phyloP scores from a whole-genome alignment of 2,797 vertebrate species.

The Cercopithecus neglectus region DNA sequence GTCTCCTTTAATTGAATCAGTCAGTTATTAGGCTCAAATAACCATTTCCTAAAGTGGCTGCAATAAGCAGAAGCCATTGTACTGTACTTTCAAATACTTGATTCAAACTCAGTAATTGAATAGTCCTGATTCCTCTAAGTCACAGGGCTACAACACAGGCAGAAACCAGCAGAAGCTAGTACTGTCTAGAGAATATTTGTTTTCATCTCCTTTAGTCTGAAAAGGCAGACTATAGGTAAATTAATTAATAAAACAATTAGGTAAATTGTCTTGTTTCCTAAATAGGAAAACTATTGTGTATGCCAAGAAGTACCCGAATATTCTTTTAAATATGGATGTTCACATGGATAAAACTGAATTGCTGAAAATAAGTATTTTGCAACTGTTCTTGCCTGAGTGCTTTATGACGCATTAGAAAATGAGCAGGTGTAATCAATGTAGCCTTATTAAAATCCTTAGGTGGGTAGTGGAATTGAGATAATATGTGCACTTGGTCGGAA shows the following conservation, averaged over 20 bases:
- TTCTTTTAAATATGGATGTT: background rate
- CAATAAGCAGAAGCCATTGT: constrained; percentile 58
- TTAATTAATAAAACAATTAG: constrained; percentile 49
- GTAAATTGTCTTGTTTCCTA: background rate
- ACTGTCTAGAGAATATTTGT: constrained; percentile 19
- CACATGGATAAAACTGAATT: background rate
- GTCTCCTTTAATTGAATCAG: constrained; percentile 71
- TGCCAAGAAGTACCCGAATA: background rate
- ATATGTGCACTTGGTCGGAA: background rate
- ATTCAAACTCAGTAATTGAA: constrained; percentile 64
- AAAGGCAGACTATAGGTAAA: constrained; percentile 12
- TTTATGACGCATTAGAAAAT: background rate
- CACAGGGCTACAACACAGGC: background rate
- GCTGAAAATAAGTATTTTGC: background rate
- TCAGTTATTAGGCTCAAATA: constrained; percentile 65
- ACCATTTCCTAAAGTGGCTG: constrained; percentile 63
- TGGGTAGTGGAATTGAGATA: background rate
- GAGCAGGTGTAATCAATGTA: background rate
- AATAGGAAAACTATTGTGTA: constrained; percentile 38
- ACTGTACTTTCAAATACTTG: constrained; percentile 62
- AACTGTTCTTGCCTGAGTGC: background rate
- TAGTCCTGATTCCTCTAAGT: constrained; percentile 55
- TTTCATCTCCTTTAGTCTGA: constrained; percentile 10
- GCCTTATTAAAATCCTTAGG: constrained; percentile 30
- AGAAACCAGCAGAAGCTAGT: constrained; percentile 11